A percentile compares a stretch with the other conserved stretches of the same genome.
Evolutionary conservation across 2,113 vertebrate species (phyloP).

Genomic region (Rhodinocichla rosea): DNA sequence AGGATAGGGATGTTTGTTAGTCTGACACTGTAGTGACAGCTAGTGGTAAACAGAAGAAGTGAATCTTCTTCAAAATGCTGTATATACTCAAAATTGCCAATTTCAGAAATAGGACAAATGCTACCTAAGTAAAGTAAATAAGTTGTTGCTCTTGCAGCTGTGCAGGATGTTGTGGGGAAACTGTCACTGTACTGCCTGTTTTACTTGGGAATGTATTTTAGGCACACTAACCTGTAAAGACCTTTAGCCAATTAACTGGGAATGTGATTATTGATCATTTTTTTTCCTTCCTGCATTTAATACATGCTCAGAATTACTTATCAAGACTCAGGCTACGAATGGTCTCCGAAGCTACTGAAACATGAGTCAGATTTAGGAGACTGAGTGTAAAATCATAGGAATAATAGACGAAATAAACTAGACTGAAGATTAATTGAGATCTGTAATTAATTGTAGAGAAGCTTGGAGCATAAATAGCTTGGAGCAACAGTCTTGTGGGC

Average conservation of each 20-base stretch:
- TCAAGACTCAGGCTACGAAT: background rate
- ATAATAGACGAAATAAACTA: background rate
- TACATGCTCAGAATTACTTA: background rate
- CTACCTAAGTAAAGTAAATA: background rate
- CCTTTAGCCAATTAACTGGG: background rate
- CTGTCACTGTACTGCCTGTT: background rate
- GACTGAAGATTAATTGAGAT: background rate
- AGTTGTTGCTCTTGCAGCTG: background rate
- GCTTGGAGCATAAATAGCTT: background rate
- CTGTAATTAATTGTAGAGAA: background rate
- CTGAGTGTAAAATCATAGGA: background rate
- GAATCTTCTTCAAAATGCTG: background rate
- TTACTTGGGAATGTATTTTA: background rate
- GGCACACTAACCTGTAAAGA: background rate
- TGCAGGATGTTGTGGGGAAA: background rate
- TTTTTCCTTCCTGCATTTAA: background rate
- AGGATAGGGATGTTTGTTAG: background rate
- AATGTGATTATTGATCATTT: background rate
- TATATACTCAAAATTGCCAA: background rate
- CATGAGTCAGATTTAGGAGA: background rate
- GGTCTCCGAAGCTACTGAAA: background rate
- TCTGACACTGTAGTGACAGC: background rate
- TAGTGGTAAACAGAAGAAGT: background rate
- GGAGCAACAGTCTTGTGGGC: background rate
- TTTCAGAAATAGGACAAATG: background rate